Evolutionary conservation across 2,888 invertebrate genomes (phyloP).

Genomic region (Tinea trinotella): DNA sequence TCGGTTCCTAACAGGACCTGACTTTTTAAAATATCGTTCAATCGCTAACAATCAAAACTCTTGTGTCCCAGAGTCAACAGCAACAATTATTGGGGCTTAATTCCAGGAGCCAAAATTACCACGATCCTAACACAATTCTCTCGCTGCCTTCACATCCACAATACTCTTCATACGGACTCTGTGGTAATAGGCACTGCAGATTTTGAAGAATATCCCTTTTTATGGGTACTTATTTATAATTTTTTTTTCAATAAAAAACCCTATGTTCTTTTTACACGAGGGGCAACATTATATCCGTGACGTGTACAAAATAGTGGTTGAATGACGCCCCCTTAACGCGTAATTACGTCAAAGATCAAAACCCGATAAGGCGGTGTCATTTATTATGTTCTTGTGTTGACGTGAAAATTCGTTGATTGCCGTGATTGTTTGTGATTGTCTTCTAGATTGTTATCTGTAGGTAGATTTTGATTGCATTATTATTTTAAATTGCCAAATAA

Average conservation of each 20-base stretch:
- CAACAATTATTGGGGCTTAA: too few relatives aligned
- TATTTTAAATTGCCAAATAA: conserved; percentile 3
- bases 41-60: too few relatives aligned
- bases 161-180: too few relatives aligned
- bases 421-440: conserved; percentile 34
- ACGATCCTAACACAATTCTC: too few relatives aligned
- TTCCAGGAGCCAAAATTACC: background rate
- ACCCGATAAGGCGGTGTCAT: conserved; percentile 49
- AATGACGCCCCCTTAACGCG: conserved; percentile 24
- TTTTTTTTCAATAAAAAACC: background rate
- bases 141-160: too few relatives aligned
- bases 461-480: background rate
- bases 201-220: background rate
- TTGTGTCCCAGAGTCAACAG: too few relatives aligned
- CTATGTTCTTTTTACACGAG: background rate
- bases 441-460: conserved; percentile 6
- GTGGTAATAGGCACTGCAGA: background rate
- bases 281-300: conserved; percentile 14
- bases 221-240: background rate
- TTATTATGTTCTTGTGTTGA: conserved; percentile 56
- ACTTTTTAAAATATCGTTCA: too few relatives aligned
- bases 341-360: conserved; percentile 46
- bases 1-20: too few relatives aligned
- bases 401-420: conserved; percentile 56
- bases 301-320: conserved; percentile 19